Evolutionary conservation across 2,888 invertebrate genomes (phyloP).

Genomic region (Saturnia japonica): DNA sequence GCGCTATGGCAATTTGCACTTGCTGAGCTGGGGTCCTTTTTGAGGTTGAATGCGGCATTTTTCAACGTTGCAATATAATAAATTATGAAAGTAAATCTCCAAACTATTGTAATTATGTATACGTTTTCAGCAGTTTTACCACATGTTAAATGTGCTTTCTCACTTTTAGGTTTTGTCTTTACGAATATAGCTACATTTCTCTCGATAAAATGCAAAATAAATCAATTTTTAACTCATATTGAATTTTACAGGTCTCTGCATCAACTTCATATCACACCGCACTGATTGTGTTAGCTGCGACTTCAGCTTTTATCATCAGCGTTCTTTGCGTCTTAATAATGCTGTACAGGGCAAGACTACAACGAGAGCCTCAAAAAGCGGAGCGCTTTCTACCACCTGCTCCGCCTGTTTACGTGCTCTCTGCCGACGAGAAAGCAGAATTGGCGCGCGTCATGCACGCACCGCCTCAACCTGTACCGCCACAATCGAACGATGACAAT

Average conservation of each 20-base stretch:
- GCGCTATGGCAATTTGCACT: no score
- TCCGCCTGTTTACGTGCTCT: conserved; percentile 86
- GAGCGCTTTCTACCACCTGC: conserved; percentile 84
- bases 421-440: conserved; percentile 84
- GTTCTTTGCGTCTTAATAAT: conserved; percentile 88
- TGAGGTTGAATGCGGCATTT: no score
- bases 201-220: no score
- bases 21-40: no score
- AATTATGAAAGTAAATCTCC: no score
- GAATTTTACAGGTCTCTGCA: conserved; percentile 74
- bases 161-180: no score
- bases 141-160: no score
- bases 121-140: no score
- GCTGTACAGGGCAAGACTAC: conserved; percentile 84
- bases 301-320: conserved; percentile 90
- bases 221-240: neutral
- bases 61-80: no score
- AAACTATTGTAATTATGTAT: no score
- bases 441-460: conserved; percentile 68
- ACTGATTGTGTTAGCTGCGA: conserved; percentile 88
- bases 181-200: no score
- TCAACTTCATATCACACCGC: conserved; percentile 89
- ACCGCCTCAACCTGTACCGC: conserved; percentile 59
- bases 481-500: conserved; percentile 46
- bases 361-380: conserved; percentile 76